Evolutionary conservation across 2,888 invertebrate species (phyloP).

Genomic region (Rugalucina vietnamica): DNA sequence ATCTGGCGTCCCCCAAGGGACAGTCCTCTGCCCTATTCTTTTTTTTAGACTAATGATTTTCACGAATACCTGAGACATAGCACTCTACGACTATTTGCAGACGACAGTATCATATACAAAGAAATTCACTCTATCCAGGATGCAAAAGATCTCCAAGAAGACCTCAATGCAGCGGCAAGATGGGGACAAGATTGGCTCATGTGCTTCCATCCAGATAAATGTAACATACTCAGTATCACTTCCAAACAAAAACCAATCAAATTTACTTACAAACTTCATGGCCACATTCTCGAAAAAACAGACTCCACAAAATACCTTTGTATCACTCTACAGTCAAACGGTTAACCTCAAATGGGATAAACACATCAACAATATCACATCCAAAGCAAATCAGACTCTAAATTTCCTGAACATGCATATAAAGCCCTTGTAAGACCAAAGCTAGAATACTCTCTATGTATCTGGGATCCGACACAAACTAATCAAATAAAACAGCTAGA

Average conservation of each 20-base stretch:
- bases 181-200: conserved; percentile 28
- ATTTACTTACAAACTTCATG: conserved; percentile 4
- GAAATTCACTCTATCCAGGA: neutral
- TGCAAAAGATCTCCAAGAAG: neutral
- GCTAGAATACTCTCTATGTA: no score
- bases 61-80: neutral
- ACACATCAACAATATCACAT: no score
- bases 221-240: conserved; percentile 20
- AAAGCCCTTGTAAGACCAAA: no score
- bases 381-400: no score
- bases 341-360: no score
- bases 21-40: conserved; percentile 16
- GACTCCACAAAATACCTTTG: neutral
- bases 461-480: no score
- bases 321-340: conserved; percentile 25
- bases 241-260: neutral
- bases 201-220: conserved; percentile 25
- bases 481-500: no score
- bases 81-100: conserved; percentile 19
- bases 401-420: no score
- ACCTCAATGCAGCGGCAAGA: neutral
- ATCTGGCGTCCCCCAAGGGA: conserved; percentile 36
- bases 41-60: conserved; percentile 11
- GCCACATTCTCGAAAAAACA: conserved; percentile 6
- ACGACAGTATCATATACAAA: conserved; percentile 27